phyloP scores from a whole-genome alignment of 2,113 vertebrate genomes.

The Eurypyga helias region DNA sequence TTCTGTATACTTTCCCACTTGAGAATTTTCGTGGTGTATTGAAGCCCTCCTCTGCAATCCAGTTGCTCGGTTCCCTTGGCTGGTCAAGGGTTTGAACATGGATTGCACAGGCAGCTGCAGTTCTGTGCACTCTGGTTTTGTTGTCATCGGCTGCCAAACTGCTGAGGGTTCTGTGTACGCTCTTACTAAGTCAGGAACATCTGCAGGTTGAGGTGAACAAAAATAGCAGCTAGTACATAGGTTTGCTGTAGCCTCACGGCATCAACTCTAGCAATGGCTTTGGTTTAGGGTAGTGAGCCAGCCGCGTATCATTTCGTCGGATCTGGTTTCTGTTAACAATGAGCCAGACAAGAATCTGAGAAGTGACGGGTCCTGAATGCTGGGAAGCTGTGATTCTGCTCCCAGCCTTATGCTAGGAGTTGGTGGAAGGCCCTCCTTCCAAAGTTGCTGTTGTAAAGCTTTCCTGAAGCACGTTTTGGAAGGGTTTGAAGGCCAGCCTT shows the following conservation, averaged over 20 bases:
- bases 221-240: not conserved
- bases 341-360: not conserved
- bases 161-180: not conserved
- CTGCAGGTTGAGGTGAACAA: not conserved
- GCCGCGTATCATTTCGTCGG: not conserved
- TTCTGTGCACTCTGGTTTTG: not conserved
- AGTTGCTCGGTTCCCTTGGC: not conserved
- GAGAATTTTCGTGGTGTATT: not conserved
- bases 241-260: not conserved
- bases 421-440: not conserved
- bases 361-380: not conserved
- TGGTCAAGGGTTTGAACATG: not conserved
- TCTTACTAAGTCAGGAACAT: not conserved
- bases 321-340: not conserved
- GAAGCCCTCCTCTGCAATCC: not conserved
- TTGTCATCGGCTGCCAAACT: not conserved
- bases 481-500: not conserved
- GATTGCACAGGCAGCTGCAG: not conserved
- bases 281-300: not conserved
- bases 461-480: not conserved
- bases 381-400: not conserved
- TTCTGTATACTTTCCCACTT: not conserved
- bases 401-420: not conserved
- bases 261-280: not conserved
- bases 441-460: not conserved